Conservation (phyloP, 2,888 invertebrate genomes). For the Ophion ventricosus region DNA sequence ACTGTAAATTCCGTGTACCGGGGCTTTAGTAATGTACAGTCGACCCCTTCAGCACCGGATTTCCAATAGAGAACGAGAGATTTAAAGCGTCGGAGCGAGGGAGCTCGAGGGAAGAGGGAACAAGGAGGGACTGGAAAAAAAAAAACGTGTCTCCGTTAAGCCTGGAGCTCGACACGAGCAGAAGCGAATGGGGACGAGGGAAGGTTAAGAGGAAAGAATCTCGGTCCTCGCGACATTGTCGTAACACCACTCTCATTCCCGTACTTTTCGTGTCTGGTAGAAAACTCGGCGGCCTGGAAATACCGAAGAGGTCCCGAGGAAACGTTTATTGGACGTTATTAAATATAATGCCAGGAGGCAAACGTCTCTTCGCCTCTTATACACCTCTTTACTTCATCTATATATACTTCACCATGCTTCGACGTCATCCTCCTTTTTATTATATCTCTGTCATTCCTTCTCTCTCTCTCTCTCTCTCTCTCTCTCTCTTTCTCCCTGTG, state of each 20-base stretch:
- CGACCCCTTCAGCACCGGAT: slow-evolving; percentile 4
- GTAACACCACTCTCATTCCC: slow-evolving; percentile 26
- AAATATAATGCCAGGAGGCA: slow-evolving; percentile 78
- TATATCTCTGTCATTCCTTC: background rate
- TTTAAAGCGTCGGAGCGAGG: slow-evolving; percentile 39
- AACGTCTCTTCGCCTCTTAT: slow-evolving; percentile 66
- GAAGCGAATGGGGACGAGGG: slow-evolving; percentile 40
- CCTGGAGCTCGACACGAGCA: slow-evolving; percentile 54
- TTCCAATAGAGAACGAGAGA: slow-evolving; percentile 34
- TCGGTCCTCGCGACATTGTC: slow-evolving; percentile 33
- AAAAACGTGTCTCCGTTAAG: slow-evolving; percentile 49
- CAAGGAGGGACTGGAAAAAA: slow-evolving; percentile 29
- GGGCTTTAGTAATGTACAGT: slow-evolving; percentile 10
- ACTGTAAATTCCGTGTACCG: slow-evolving; percentile 13
- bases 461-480: background rate
- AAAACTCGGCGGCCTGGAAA: slow-evolving; percentile 47
- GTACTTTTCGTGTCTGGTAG: slow-evolving; percentile 31
- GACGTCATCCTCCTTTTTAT: background rate
- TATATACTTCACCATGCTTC: slow-evolving; percentile 21
- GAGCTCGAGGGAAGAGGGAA: slow-evolving; percentile 28
- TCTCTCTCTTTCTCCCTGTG: background rate
- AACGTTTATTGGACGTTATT: slow-evolving; percentile 78
- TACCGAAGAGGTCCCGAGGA: slow-evolving; percentile 54
- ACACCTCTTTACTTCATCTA: slow-evolving; percentile 33
- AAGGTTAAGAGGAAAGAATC: slow-evolving; percentile 31